Evolutionary conservation across 2,888 invertebrate species (phyloP).

Genomic region (Thymelicus lineola): DNA sequence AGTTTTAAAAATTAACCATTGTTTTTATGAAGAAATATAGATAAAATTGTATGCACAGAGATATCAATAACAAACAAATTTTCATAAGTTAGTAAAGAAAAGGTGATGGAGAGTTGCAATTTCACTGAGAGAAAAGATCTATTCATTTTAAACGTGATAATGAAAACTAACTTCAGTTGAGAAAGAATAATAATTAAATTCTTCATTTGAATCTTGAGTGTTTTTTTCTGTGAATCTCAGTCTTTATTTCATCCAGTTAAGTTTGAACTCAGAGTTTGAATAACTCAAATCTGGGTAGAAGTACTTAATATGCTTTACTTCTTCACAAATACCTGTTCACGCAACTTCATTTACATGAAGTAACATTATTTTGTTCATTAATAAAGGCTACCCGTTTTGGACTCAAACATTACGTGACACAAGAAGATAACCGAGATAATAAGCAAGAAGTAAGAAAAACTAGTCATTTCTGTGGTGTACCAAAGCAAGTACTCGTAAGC

Average conservation of each 20-base stretch:
- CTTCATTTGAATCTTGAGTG: conserved; percentile 16
- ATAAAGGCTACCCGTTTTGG: too few relatives aligned
- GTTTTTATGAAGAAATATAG: too few relatives aligned
- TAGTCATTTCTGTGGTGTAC: too few relatives aligned
- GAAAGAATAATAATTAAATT: conserved; percentile 19
- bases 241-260: conserved; percentile 1
- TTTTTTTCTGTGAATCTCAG: conserved; percentile 3
- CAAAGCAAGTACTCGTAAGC: too few relatives aligned
- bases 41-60: too few relatives aligned
- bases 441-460: too few relatives aligned
- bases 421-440: too few relatives aligned
- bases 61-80: neutral
- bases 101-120: conserved; percentile 6
- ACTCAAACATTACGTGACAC: too few relatives aligned
- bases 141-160: conserved; percentile 11
- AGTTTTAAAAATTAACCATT: too few relatives aligned
- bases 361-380: too few relatives aligned
- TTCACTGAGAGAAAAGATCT: conserved; percentile 8
- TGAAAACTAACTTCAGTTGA: conserved; percentile 22
- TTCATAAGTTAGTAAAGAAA: neutral
- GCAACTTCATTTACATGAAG: too few relatives aligned
- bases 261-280: too few relatives aligned
- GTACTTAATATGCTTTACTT: neutral
- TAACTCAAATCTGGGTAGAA: neutral
- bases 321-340: neutral